Percentiles rank a stretch among this genome's conserved stretches.
These are phyloP conservation scores for Ameiurus melas DNA, from an alignment of 2,113 vertebrate species.

Conservation along the genomic window DNA sequence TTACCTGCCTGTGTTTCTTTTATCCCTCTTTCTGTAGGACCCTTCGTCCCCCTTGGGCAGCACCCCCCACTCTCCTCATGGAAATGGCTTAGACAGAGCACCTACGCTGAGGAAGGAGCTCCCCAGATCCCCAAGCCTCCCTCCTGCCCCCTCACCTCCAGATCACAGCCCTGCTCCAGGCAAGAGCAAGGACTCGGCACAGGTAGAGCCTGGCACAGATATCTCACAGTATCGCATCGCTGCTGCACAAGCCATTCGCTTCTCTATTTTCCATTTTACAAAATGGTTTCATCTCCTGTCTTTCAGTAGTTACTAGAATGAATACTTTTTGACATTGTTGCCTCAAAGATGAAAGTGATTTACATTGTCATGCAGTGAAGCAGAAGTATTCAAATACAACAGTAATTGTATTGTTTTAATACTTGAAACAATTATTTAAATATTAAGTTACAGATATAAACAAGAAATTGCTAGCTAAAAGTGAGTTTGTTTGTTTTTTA, in stretches of 20 bases:
- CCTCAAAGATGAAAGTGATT: background rate
- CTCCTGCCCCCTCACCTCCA: constrained; percentile 72
- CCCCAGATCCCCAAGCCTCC: constrained; percentile 73
- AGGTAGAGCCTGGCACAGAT: constrained; percentile 64
- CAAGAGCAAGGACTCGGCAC: constrained; percentile 74
- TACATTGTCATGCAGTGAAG: background rate
- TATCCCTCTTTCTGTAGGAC: constrained; percentile 70
- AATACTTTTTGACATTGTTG: background rate
- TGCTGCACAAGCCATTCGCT: background rate
- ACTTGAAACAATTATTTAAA: background rate
- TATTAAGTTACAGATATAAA: background rate
- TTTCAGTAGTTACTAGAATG: background rate
- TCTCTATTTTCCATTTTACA: background rate
- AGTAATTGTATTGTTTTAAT: background rate
- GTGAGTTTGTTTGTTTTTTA: background rate
- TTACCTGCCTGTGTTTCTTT: constrained; percentile 6
- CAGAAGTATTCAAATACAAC: background rate
- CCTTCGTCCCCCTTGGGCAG: constrained; percentile 78
- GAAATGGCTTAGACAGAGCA: constrained; percentile 73
- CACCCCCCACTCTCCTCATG: constrained; percentile 67
- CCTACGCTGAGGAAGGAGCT: constrained; percentile 69
- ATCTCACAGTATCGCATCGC: background rate
- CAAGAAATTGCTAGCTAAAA: background rate
- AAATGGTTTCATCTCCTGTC: background rate
- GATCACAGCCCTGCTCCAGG: constrained; percentile 71